phyloP scores from a whole-genome alignment of 2,113 vertebrate genomes.

The Chloropsis cyanopogon region DNA sequence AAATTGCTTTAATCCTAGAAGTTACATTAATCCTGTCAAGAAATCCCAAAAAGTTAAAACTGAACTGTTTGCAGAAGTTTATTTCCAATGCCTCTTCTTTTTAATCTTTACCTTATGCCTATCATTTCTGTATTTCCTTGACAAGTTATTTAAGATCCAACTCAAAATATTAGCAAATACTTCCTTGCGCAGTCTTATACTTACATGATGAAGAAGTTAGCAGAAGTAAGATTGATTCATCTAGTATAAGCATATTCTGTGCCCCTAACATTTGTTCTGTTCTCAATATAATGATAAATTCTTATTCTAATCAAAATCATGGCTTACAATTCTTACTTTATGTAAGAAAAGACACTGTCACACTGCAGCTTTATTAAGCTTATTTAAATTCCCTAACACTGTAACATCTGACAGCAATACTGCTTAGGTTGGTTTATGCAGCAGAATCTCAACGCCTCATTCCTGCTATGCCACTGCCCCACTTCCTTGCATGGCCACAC shows the following conservation, averaged over 20 bases:
- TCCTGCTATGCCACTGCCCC: not conserved
- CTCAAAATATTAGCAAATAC: not conserved
- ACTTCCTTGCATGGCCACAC: not conserved
- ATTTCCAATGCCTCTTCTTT: not conserved
- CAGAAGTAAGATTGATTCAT: not conserved
- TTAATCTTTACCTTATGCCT: not conserved
- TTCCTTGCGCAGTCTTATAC: not conserved
- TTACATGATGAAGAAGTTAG: not conserved
- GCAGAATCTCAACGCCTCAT: not conserved
- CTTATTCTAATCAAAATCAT: not conserved
- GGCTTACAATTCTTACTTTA: not conserved
- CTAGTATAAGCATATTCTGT: not conserved
- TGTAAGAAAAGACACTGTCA: not conserved
- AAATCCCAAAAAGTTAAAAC: not conserved
- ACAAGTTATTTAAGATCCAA: not conserved
- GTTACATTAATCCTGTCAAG: not conserved
- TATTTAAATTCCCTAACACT: not conserved
- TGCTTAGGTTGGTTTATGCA: not conserved
- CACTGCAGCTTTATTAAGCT: not conserved
- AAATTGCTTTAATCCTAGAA: not conserved
- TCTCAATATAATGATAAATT: not conserved
- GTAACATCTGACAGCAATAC: not conserved
- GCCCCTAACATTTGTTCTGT: not conserved
- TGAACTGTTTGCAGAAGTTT: not conserved
- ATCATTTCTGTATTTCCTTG: not conserved